A percentile compares a stretch with the other conserved stretches of the same genome.
phyloP scores from a whole-genome alignment of 1,140 invertebrate species.

The Cyphomyrmex costatus region DNA sequence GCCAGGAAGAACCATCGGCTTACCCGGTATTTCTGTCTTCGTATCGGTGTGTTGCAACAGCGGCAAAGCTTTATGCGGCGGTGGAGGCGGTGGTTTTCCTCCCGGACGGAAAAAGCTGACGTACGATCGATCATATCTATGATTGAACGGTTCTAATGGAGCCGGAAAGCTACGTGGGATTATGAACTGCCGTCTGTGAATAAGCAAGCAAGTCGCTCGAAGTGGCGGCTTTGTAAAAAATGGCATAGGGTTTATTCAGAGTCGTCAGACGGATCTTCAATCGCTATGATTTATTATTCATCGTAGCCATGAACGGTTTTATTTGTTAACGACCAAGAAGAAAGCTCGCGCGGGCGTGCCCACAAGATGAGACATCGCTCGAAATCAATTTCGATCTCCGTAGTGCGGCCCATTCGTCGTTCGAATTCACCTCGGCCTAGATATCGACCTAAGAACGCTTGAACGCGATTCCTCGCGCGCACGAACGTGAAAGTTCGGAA shows the following conservation, averaged over 20 bases:
- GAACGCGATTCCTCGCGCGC: neutral
- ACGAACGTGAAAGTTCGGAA: slow-evolving; percentile 27
- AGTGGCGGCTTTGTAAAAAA: slow-evolving; percentile 35
- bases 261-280: slow-evolving; percentile 13
- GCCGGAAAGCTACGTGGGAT: slow-evolving; percentile 52
- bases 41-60: slow-evolving; percentile 50
- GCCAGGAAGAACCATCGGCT: slow-evolving; percentile 35
- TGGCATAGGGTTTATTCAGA: slow-evolving; percentile 21
- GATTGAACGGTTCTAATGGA: slow-evolving; percentile 62
- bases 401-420: neutral
- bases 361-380: neutral
- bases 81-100: slow-evolving; percentile 37
- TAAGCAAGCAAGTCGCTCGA: slow-evolving; percentile 55
- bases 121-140: slow-evolving; percentile 67
- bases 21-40: slow-evolving; percentile 53
- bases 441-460: slow-evolving; percentile 7
- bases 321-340: slow-evolving; percentile 28
- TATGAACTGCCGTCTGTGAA: slow-evolving; percentile 57
- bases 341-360: neutral
- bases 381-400: slow-evolving; percentile 18
- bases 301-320: slow-evolving; percentile 10
- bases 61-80: slow-evolving; percentile 32
- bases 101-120: slow-evolving; percentile 53
- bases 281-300: slow-evolving; percentile 47
- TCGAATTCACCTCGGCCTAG: neutral